Evolutionary conservation across 2,113 vertebrate genomes (phyloP).

Genomic region (Xiphorhynchus elegans): DNA sequence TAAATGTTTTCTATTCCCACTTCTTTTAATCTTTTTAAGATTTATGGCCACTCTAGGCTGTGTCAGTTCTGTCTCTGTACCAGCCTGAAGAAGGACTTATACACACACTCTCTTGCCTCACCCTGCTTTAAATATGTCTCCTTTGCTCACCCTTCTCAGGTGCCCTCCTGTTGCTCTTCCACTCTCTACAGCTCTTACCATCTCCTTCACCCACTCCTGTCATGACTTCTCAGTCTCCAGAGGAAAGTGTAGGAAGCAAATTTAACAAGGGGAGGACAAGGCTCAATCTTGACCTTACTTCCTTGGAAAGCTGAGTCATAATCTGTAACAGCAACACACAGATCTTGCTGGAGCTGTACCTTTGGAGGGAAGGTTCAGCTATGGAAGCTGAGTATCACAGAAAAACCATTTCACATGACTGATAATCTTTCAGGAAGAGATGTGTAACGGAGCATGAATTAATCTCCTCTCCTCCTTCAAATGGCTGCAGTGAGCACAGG

Average conservation of each 20-base stretch:
- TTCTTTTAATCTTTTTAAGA: not conserved
- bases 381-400: not conserved
- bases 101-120: fast-evolving
- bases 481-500: not conserved
- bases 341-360: not conserved
- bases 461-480: not conserved
- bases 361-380: not conserved
- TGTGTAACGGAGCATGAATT: not conserved
- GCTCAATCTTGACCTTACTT: not conserved
- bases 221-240: not conserved
- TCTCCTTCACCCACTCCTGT: not conserved
- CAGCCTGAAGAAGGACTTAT: not conserved
- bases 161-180: not conserved
- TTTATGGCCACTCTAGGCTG: not conserved
- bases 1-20: not conserved
- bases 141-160: not conserved
- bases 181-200: not conserved
- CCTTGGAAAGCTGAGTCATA: not conserved
- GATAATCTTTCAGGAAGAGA: not conserved
- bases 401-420: not conserved
- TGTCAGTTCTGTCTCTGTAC: not conserved
- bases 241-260: not conserved
- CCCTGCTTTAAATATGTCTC: not conserved
- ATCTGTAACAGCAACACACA: not conserved
- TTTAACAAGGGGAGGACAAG: not conserved